Conservation (phyloP, 2,113 vertebrate genomes). For the Barnardius zonarius region DNA sequence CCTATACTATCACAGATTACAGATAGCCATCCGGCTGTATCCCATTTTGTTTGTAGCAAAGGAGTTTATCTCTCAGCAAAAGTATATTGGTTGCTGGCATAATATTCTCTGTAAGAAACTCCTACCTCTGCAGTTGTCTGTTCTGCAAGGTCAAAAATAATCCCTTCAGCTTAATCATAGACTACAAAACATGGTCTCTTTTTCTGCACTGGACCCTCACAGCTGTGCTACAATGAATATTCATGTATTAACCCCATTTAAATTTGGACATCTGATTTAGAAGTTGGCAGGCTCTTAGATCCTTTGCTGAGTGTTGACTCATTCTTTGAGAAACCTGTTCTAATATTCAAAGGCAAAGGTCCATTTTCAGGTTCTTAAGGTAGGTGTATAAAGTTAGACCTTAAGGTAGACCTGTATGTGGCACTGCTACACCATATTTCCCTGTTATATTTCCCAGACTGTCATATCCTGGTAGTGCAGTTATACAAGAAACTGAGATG, state of each 20-base stretch:
- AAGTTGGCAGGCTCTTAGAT: background rate
- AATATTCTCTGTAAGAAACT: background rate
- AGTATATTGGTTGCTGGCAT: background rate
- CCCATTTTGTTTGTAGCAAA: background rate
- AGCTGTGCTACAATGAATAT: background rate
- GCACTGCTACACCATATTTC: background rate
- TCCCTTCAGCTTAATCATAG: background rate
- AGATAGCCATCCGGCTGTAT: fast-evolving
- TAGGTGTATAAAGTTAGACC: background rate
- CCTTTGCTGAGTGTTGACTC: background rate
- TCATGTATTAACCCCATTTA: background rate
- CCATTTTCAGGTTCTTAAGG: background rate
- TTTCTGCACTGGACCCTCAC: background rate
- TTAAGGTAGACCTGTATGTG: background rate
- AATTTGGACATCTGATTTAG: background rate
- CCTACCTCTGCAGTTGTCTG: background rate
- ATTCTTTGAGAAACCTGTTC: background rate
- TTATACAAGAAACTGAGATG: background rate
- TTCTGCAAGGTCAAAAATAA: background rate
- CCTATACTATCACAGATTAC: background rate
- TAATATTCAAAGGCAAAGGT: background rate
- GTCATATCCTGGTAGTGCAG: background rate
- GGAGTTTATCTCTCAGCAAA: background rate
- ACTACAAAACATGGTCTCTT: background rate
- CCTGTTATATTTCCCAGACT: background rate